A percentile compares a stretch with the other conserved stretches of the same genome.
phyloP scores from a whole-genome alignment of 2,888 invertebrate genomes.

The Drosophila rubida region DNA sequence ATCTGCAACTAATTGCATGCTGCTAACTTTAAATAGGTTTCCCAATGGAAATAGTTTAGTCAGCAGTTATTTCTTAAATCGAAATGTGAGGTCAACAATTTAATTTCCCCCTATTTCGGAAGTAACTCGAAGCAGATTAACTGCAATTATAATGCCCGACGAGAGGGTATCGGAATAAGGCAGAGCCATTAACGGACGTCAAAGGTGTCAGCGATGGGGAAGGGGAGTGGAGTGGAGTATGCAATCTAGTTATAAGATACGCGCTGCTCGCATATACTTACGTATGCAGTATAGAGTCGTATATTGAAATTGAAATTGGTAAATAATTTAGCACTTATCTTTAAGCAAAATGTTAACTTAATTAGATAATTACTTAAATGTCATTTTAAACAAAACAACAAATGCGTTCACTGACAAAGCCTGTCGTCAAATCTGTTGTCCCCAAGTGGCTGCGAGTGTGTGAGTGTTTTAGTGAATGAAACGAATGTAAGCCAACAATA shows the following conservation, averaged over 20 bases:
- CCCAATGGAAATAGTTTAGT: too few species aligned
- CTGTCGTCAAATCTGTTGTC: constrained; percentile 53
- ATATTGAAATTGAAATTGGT: constrained; percentile 42
- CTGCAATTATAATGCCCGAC: background rate
- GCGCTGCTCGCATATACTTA: background rate
- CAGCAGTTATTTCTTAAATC: too few species aligned
- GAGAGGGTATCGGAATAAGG: background rate
- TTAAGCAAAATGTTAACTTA: constrained; percentile 81
- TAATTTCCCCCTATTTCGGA: too few species aligned
- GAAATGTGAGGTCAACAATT: too few species aligned
- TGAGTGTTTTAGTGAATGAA: constrained; percentile 60
- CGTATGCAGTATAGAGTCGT: constrained; percentile 7
- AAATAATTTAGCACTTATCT: constrained; percentile 76
- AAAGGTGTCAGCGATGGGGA: background rate
- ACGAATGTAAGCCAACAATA: constrained; percentile 18
- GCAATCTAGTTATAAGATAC: background rate
- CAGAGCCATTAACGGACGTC: background rate
- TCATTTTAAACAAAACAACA: constrained; percentile 70
- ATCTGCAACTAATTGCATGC: too few species aligned
- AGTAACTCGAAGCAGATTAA: too few species aligned
- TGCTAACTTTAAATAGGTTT: too few species aligned
- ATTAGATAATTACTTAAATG: constrained; percentile 81
- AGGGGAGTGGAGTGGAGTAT: background rate
- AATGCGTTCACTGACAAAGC: constrained; percentile 52
- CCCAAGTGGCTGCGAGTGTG: constrained; percentile 2